Base-by-base conservation (phyloP, 2,888 invertebrate species). In the Scrobipalpa costella region DNA sequence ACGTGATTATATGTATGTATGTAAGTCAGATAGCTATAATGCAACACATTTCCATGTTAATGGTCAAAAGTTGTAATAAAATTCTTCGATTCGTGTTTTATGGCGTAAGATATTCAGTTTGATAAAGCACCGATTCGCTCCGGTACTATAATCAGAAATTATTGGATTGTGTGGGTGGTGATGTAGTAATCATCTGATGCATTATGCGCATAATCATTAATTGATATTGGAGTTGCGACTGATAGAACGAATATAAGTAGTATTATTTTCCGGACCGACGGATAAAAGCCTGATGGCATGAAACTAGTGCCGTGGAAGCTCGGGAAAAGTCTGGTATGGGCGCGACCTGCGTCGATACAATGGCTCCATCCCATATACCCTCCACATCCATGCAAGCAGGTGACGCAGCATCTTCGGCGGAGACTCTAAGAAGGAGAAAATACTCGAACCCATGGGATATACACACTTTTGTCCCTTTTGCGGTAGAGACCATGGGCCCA, bases 181-280 rank as follows among this genome's bases (percentile, higher is more conserved):
- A 44, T 44, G 44, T 44, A 6, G 44, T 44, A 44, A 44, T 44
- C 44, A 44, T 44, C 9, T 44, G 1, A 44, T 44, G 44, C 44
- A 44, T 44, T 44, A 44, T 15, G 44, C 44, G 5, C 44, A 44
- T 15, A 44, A 40, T 40, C 40, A 40, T 40, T 40, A 40, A 44
- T 44, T 44, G 44, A 44, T 44, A 44, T 15, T 44, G 44, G n/a
- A 44, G 44, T 44, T n/a, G n/a, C 44, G 44, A 44, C 44, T n/a
- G 44, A 44, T 44, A 27, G 27, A 27, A 44, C n/a, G 44, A 44
- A 44, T 5, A 44, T n/a, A n/a, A n/a, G n/a, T n/a, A 11, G 13
- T 40, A 40, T 40, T 40, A 40, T 40, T 40, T 3, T 13, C 11
- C 2, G 13, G 40, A 9, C n/a, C 13, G n/a, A 40, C 6, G n/a